Conservation (phyloP, 2,797 vertebrate genomes). For the Tamandua tetradactyla region DNA sequence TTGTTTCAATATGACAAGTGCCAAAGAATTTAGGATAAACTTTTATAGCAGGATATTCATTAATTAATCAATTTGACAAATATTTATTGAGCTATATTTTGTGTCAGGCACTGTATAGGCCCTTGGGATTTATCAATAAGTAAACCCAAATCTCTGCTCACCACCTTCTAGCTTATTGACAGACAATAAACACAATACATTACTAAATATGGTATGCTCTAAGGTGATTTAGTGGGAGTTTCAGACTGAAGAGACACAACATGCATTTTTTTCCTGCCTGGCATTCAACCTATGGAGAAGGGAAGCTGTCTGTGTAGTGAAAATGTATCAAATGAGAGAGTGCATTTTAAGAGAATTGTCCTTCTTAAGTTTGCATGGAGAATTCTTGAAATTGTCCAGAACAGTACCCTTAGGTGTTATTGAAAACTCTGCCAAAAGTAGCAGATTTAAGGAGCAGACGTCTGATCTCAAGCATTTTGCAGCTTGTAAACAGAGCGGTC, state of each 20-base stretch:
- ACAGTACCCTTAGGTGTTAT: slow-evolving; percentile 38
- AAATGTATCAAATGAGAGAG: slow-evolving; percentile 51
- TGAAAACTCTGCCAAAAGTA: slow-evolving; percentile 67
- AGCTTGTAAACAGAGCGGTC: slow-evolving; percentile 66
- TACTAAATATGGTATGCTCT: background rate
- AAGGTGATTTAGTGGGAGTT: background rate
- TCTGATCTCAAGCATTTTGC: slow-evolving; percentile 75
- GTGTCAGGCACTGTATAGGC: background rate
- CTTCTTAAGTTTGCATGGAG: slow-evolving; percentile 61
- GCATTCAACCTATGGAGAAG: background rate
- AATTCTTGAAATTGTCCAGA: slow-evolving; percentile 66
- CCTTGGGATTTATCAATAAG: background rate
- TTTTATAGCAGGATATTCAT: slow-evolving; percentile 16
- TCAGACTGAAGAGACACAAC: background rate
- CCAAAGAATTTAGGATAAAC: slow-evolving; percentile 46
- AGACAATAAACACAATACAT: background rate
- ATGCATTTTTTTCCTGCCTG: background rate
- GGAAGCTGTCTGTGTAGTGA: background rate
- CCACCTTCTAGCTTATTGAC: background rate
- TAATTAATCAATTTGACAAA: slow-evolving; percentile 15
- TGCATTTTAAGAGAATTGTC: slow-evolving; percentile 60
- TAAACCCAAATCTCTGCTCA: background rate
- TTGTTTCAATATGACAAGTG: slow-evolving; percentile 29
- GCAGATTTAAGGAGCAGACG: slow-evolving; percentile 71
- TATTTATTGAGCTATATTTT: slow-evolving; percentile 3